Evolutionary conservation across 2,888 invertebrate genomes (phyloP), one percentile per base, ranked within the genome.

Genomic region (Argyra leucocephala): DNA sequence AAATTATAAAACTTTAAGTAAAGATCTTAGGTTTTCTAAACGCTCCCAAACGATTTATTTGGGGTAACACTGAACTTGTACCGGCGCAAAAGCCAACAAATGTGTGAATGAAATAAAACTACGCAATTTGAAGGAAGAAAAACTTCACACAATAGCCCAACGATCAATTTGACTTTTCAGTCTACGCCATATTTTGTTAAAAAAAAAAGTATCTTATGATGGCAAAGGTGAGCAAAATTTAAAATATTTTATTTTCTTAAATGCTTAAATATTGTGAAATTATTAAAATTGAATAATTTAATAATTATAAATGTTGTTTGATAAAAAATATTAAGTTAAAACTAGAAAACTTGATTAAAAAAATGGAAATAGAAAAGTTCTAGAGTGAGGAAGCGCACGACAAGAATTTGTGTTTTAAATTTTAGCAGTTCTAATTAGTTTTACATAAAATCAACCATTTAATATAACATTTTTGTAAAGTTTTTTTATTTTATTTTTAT

Each of bases 111-210:
- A 48, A 48, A 48, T 48, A 18, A 48, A 15, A 48, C 12, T 48
- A 48, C 48, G 48, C 48, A 48, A 48, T 48, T 48, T 48, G 9
- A 18, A 18, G 18, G 15, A 48, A 48, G 18, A 48, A 15, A 48
- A 31, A 31, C 10, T 31, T 7, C 7, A 31, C 10, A 31, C 7
- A 10, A 6, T 31, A 31, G 31, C 7, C 31, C 31, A 31, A 31
- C 31, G 71, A 31, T 31, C 31, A 31, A 31, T 31, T 74, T 74
- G 73, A 74, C 74, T 74, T 73, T 74, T 71, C 71, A 71, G 74
- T 74, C 73, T 73, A 71, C 74, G 75, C 75, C 74, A 75, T 74
- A 74, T 73, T 70, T 71, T 72, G 72, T 73, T 73, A 72, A 71
- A 72, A 72, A n/a, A 72, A 73, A 73, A 74, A 74, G 48, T 48